These are phyloP conservation scores for Dicyrtoma fusca DNA, from an alignment of 2,888 invertebrate species.

Conservation along the genomic window DNA sequence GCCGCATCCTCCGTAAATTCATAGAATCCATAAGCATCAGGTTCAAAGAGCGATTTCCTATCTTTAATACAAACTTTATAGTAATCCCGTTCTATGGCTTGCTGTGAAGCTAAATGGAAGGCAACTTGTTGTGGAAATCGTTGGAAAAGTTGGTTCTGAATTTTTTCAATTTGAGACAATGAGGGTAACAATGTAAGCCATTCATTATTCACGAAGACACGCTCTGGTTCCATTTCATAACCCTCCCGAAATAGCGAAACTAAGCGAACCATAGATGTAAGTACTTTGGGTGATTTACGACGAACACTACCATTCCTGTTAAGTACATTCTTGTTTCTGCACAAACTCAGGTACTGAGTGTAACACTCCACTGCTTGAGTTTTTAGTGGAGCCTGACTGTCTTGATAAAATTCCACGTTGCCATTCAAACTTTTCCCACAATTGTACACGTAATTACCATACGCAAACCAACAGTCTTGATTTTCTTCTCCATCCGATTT, in stretches of 20 bases:
- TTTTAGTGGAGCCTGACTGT: conserved; percentile 18
- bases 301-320: background rate
- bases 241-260: conserved; percentile 43
- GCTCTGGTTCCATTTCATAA: conserved; percentile 38
- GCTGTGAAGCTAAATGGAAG: conserved; percentile 39
- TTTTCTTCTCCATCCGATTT: background rate
- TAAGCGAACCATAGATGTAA: conserved; percentile 42
- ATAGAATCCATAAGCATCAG: conserved; percentile 22
- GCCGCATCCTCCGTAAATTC: conserved; percentile 31
- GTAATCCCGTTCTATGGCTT: conserved; percentile 8
- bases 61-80: background rate
- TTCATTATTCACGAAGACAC: conserved; percentile 36
- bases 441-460: conserved; percentile 35
- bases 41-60: conserved; percentile 33
- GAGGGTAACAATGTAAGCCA: conserved; percentile 51
- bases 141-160: conserved; percentile 41
- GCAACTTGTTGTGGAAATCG: conserved; percentile 48
- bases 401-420: background rate
- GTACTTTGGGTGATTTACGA: conserved; percentile 8
- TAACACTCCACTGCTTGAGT: conserved; percentile 45
- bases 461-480: conserved; percentile 38
- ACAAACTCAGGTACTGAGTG: conserved; percentile 9
- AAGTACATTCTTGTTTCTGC: background rate
- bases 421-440: background rate
- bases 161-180: conserved; percentile 44